A percentile compares a stretch with the other conserved stretches of the same genome.
phyloP scores from a whole-genome alignment of 2,797 vertebrate genomes.

The Pangasius sanitwongsei region DNA sequence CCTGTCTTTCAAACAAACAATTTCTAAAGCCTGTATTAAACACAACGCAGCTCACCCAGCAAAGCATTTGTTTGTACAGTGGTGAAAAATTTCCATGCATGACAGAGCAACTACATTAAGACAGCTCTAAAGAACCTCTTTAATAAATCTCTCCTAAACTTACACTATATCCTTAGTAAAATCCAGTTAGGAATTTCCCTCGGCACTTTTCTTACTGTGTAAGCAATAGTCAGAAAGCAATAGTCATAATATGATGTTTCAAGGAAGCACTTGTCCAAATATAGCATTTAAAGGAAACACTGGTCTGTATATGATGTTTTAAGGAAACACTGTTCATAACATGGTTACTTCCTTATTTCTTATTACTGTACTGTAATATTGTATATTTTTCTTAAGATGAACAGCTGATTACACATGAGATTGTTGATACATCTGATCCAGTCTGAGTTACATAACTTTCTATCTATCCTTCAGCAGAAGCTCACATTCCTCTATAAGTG shows the following conservation, averaged over 20 bases:
- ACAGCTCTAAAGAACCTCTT: neutral
- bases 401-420: neutral
- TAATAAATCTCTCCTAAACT: neutral
- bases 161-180: neutral
- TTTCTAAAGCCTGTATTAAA: neutral
- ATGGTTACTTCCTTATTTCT: neutral
- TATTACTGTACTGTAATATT: neutral
- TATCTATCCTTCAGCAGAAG: neutral
- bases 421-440: slow-evolving; percentile 4
- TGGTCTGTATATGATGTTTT: neutral
- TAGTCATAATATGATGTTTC: neutral
- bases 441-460: neutral
- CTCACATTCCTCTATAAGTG: neutral
- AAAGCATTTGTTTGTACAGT: neutral
- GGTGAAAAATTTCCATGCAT: neutral
- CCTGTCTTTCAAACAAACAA: neutral
- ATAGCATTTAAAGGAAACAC: neutral
- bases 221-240: neutral
- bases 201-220: neutral
- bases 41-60: neutral
- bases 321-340: neutral
- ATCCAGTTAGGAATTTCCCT: neutral
- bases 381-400: neutral
- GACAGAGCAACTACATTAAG: neutral
- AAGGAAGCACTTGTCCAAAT: neutral